phyloP scores from a whole-genome alignment of 2,797 vertebrate species.

The Tenualosa ilisha region DNA sequence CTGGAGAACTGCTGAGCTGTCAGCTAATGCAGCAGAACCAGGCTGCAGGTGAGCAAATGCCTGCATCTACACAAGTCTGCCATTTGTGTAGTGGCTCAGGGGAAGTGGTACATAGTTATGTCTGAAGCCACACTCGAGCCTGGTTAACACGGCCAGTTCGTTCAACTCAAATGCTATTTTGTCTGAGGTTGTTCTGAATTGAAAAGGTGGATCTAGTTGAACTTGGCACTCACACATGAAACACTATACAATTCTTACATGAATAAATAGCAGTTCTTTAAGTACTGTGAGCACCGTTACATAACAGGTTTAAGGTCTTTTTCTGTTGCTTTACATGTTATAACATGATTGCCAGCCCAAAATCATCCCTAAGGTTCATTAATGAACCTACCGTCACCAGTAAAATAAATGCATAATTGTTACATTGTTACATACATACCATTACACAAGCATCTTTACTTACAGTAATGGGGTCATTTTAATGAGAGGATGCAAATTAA shows the following conservation, averaged over 20 bases:
- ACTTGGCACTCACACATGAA: not conserved
- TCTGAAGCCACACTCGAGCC: not conserved
- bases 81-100: not conserved
- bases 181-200: no score
- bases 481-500: not conserved
- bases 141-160: not conserved
- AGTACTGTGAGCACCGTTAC: not conserved
- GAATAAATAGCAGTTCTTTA: not conserved
- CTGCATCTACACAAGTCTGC: not conserved
- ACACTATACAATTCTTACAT: not conserved
- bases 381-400: not conserved
- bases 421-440: no score
- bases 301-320: not conserved
- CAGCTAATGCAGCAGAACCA: constrained; percentile 19
- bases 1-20: constrained; percentile 28
- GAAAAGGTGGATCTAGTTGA: not conserved
- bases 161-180: not conserved
- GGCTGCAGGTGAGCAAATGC: not conserved
- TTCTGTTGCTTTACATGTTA: not conserved
- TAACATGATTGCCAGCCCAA: not conserved
- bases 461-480: not conserved
- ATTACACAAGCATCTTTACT: not conserved
- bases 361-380: not conserved
- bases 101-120: not conserved
- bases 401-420: no score